Conservation (phyloP, 2,113 vertebrate genomes). For the Seriola aureovittata region DNA sequence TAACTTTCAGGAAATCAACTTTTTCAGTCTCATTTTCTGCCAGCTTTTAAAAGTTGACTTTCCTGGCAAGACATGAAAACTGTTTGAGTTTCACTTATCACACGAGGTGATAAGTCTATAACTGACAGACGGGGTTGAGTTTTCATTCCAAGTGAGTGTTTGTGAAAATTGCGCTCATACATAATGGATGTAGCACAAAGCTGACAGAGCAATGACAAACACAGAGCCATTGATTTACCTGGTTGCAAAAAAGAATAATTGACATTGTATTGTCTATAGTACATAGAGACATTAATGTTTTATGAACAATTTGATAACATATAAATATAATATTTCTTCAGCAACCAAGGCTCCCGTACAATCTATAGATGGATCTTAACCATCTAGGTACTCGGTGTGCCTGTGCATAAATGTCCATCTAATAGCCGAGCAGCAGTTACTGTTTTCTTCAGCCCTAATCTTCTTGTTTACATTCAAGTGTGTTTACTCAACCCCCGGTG, state of each 20-base stretch:
- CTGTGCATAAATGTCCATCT: conserved; percentile 18
- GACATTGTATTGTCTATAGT: background rate
- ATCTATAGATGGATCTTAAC: conserved; percentile 5
- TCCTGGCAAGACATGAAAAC: conserved; percentile 52
- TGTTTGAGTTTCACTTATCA: conserved; percentile 55
- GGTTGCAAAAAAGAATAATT: conserved; percentile 39
- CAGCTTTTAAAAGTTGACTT: conserved; percentile 62
- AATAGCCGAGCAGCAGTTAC: conserved; percentile 16
- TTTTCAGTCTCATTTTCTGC: conserved; percentile 47
- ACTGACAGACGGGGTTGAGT: conserved; percentile 50
- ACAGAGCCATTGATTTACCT: conserved; percentile 37
- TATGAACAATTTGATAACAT: conserved; percentile 12
- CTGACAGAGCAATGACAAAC: conserved; percentile 48
- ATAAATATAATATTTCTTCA: background rate
- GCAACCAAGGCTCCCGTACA: background rate
- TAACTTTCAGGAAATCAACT: conserved; percentile 43
- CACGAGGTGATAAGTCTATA: conserved; percentile 45
- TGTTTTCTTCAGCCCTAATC: conserved; percentile 36
- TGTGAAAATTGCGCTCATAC: conserved; percentile 47
- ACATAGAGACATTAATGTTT: conserved; percentile 11
- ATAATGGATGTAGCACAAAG: conserved; percentile 41
- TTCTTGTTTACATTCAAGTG: conserved; percentile 53
- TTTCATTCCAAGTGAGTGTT: conserved; percentile 47
- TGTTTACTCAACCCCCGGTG: conserved; percentile 55
- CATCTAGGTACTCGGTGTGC: conserved; percentile 1